Conservation (phyloP, 1,140 invertebrate genomes). For the Samia ricini region DNA sequence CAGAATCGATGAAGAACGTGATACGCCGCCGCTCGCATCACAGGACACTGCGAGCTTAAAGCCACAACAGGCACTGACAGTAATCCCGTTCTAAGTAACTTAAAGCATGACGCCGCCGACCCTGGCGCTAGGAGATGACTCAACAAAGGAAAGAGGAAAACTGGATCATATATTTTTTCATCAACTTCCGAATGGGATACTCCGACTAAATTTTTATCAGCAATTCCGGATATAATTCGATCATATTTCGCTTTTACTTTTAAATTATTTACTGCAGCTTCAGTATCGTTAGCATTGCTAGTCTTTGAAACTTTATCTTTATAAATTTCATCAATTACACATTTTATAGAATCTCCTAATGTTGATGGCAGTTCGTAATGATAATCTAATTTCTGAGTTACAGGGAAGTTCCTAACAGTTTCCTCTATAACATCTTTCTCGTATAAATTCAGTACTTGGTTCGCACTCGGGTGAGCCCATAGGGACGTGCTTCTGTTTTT, state of each 20-base stretch:
- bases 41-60: slow-evolving; percentile 79
- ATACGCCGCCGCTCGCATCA: slow-evolving; percentile 81
- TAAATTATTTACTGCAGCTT: slow-evolving; percentile 38
- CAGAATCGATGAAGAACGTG: slow-evolving; percentile 83
- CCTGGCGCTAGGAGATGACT: slow-evolving; percentile 81
- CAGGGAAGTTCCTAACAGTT: slow-evolving; percentile 85
- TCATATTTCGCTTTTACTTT: slow-evolving; percentile 35
- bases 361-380: slow-evolving; percentile 42
- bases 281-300: slow-evolving; percentile 35
- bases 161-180: slow-evolving; percentile 82
- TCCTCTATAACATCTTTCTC: slow-evolving; percentile 80
- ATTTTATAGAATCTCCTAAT: slow-evolving; percentile 37
- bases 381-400: slow-evolving; percentile 57
- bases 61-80: slow-evolving; percentile 82
- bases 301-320: slow-evolving; percentile 28
- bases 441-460: slow-evolving; percentile 85
- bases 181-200: slow-evolving; percentile 39
- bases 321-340: slow-evolving; percentile 29
- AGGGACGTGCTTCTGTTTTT: slow-evolving; percentile 78
- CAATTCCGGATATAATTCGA: slow-evolving; percentile 26
- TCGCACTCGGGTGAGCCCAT: slow-evolving; percentile 83
- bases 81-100: slow-evolving; percentile 81
- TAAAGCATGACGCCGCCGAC: slow-evolving; percentile 81
- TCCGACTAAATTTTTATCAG: slow-evolving; percentile 30
- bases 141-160: slow-evolving; percentile 85